Percentiles rank a stretch among this genome's conserved stretches.
These are phyloP conservation scores for Cladorhizidae sp. DNA, from an alignment of 37 sponge, comb jelly and placozoan species.

Conservation along the genomic window DNA sequence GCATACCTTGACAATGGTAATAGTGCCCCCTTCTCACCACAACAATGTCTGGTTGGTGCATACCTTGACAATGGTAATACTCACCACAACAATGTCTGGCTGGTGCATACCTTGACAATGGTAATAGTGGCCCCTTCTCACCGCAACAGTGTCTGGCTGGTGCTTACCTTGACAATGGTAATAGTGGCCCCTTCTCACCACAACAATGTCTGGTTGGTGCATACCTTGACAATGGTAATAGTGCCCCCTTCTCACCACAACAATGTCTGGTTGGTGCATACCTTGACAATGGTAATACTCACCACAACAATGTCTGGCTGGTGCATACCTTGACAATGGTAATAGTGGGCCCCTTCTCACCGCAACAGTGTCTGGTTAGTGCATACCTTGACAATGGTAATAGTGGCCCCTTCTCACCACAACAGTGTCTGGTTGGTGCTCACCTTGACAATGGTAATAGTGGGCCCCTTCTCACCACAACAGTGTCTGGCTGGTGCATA, in stretches of 20 bases:
- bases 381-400: conserved; percentile 60
- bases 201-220: conserved; percentile 11
- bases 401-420: conserved; percentile 74
- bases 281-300: conserved; percentile 63
- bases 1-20: too few species aligned
- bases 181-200: conserved; percentile 75
- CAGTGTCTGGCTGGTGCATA: background rate
- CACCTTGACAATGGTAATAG: conserved; percentile 63
- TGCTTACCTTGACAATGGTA: conserved; percentile 51
- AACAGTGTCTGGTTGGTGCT: background rate
- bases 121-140: conserved; percentile 63
- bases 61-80: conserved; percentile 62
- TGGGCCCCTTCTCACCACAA: conserved; percentile 73
- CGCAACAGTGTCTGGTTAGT: conserved; percentile 26
- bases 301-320: conserved; percentile 13
- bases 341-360: conserved; percentile 68
- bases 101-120: conserved; percentile 49
- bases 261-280: background rate
- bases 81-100: conserved; percentile 25
- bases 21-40: background rate
- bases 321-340: conserved; percentile 52
- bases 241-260: conserved; percentile 78
- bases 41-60: too few species aligned
- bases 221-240: conserved; percentile 58
- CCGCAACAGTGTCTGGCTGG: conserved; percentile 36